Evolutionary conservation across 2,113 vertebrate genomes (phyloP).

Genomic region (Myotis yumanensis): DNA sequence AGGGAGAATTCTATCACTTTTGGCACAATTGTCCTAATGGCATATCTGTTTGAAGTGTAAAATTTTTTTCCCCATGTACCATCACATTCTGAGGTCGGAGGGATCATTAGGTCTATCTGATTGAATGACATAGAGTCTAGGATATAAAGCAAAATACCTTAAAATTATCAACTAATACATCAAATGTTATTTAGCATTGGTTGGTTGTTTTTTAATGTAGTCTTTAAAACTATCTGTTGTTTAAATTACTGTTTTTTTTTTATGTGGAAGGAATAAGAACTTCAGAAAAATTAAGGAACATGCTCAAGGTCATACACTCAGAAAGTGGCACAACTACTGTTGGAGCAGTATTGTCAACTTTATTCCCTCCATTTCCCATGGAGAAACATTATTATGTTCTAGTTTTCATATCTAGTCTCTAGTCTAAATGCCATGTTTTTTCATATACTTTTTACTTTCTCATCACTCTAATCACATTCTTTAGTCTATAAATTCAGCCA

Average conservation of each 20-base stretch:
- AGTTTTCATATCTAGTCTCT: background rate
- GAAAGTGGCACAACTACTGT: background rate
- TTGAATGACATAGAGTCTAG: background rate
- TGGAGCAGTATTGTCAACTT: background rate
- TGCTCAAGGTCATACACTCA: background rate
- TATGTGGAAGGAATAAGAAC: background rate
- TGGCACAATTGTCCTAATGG: background rate
- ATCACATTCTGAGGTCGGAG: background rate
- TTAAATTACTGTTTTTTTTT: background rate
- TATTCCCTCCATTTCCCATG: background rate
- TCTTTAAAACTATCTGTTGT: background rate
- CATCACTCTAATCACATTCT: background rate
- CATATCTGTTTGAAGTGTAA: background rate
- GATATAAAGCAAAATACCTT: background rate
- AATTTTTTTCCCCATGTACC: background rate
- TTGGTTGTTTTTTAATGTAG: background rate
- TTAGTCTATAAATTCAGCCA: background rate
- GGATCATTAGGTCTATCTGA: background rate
- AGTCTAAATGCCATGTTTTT: background rate
- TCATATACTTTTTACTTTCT: constrained; percentile 4
- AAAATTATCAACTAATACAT: background rate
- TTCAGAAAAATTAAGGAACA: background rate
- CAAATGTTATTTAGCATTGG: background rate
- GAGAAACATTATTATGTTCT: background rate
- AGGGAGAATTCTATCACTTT: background rate